Conservation (phyloP, 2,797 vertebrate genomes). For the Limnodromus scolopaceus region DNA sequence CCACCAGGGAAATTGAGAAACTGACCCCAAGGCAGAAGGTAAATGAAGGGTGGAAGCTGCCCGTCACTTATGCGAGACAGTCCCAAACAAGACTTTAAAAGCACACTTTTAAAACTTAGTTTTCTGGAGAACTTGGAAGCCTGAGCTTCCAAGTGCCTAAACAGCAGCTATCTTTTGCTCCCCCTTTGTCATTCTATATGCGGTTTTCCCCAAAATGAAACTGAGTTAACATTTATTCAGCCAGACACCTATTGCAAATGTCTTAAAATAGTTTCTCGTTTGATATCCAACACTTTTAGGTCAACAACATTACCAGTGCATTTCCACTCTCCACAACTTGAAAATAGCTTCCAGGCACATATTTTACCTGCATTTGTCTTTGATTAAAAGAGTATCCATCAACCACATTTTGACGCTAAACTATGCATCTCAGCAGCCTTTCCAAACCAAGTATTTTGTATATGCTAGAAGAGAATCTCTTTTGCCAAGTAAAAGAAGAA, state of each 20-base stretch:
- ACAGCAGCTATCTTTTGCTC: not conserved
- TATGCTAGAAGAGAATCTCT: not conserved
- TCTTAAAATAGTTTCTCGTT: not conserved
- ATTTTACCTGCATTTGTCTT: not conserved
- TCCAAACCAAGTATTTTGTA: accelerated
- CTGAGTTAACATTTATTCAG: not conserved
- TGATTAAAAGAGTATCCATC: not conserved
- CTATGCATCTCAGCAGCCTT: not conserved
- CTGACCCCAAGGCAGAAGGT: not conserved
- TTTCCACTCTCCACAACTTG: not conserved
- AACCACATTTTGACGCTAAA: not conserved
- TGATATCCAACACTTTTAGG: not conserved
- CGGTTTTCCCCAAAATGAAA: not conserved
- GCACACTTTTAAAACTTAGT: not conserved
- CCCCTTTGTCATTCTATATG: not conserved
- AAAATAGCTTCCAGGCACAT: not conserved
- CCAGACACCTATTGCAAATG: not conserved
- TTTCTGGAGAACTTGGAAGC: too few relatives aligned
- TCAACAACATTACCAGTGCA: not conserved
- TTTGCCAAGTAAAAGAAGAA: not conserved
- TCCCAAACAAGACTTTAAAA: not conserved
- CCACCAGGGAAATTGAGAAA: not conserved
- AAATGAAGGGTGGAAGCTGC: not conserved
- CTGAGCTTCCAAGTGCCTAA: too few relatives aligned
- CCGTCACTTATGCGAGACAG: not conserved